Evolutionary conservation across 2,797 vertebrate genomes (phyloP).

Genomic region (Acanthornis magna): DNA sequence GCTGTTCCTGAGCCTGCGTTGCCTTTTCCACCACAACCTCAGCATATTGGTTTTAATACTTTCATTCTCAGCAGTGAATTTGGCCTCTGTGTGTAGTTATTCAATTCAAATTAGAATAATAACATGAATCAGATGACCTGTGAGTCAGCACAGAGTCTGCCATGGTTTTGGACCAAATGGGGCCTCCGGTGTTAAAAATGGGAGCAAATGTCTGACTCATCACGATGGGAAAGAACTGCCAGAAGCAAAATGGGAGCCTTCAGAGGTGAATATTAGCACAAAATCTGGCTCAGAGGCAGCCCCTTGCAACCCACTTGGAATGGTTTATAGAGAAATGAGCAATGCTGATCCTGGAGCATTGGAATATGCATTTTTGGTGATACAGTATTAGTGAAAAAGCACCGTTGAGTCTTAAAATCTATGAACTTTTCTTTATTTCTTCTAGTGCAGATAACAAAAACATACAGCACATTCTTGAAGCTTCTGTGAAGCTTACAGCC

Average conservation of each 20-base stretch:
- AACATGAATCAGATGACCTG: fast-evolving
- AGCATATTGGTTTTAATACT: not conserved
- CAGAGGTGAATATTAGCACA: not conserved
- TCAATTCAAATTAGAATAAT: not conserved
- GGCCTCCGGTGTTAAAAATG: not conserved
- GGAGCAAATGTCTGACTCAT: not conserved
- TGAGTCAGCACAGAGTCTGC: not conserved
- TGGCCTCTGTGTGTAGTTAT: not conserved
- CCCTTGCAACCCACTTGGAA: not conserved
- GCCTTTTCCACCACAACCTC: not conserved
- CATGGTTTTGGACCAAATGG: not conserved
- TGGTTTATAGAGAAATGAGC: not conserved
- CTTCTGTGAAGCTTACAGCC: not conserved
- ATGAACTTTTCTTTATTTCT: no score
- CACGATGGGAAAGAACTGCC: fast-evolving
- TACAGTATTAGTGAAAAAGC: no score
- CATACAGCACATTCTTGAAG: not conserved
- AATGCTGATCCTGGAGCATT: not conserved
- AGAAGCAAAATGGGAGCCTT: not conserved
- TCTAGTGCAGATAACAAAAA: not conserved
- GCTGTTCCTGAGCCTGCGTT: not conserved
- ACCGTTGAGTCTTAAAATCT: no score
- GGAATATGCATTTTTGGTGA: no score
- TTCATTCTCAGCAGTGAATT: not conserved
- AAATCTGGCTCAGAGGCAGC: not conserved